These are phyloP conservation scores for Augiades crinisus DNA, from an alignment of 2,888 invertebrate genomes.

Conservation along the genomic window DNA sequence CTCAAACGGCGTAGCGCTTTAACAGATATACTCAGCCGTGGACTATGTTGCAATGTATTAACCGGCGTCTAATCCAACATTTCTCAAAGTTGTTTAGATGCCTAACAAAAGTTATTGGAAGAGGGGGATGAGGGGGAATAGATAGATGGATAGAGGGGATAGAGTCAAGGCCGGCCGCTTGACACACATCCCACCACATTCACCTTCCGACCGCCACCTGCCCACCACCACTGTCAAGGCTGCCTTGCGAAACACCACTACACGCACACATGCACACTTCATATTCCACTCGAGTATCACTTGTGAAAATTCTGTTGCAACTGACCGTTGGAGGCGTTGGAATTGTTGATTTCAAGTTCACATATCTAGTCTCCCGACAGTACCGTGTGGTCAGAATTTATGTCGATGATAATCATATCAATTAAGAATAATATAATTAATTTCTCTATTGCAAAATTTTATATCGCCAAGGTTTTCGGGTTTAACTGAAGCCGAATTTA, in stretches of 20 bases:
- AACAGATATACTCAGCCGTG: neutral
- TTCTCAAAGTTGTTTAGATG: constrained; percentile 31
- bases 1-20: neutral
- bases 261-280: constrained; percentile 31
- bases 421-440: too few species aligned
- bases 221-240: constrained; percentile 74
- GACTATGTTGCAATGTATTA: constrained; percentile 4
- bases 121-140: constrained; percentile 61
- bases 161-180: constrained; percentile 70
- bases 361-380: constrained; percentile 3
- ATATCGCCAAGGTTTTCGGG: too few species aligned
- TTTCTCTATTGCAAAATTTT: too few species aligned
- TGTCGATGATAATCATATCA: too few species aligned
- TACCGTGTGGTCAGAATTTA: too few species aligned
- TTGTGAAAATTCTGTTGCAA: constrained; percentile 48
- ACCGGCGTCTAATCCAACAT: constrained; percentile 12
- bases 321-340: constrained; percentile 25
- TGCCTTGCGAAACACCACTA: constrained; percentile 63
- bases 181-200: constrained; percentile 75
- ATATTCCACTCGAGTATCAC: constrained; percentile 49
- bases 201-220: constrained; percentile 72
- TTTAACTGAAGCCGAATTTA: too few species aligned
- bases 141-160: too few species aligned
- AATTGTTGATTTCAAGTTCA: constrained; percentile 34
- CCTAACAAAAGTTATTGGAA: constrained; percentile 44